Evolutionary conservation across 2,113 vertebrate genomes (phyloP).

Genomic region (Oncorhynchus mykiss): DNA sequence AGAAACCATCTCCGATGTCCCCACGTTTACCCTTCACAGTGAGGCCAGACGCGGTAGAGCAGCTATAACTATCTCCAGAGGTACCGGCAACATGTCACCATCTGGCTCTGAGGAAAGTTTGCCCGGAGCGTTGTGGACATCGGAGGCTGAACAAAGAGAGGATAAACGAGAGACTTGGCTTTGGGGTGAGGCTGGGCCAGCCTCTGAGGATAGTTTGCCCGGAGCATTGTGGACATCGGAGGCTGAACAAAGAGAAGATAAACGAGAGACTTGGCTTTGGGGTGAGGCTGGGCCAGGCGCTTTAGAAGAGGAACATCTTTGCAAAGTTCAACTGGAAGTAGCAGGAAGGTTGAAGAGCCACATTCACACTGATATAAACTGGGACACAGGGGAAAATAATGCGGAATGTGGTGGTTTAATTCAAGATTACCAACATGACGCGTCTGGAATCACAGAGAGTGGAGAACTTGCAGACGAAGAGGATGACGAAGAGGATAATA

Average conservation of each 20-base stretch:
- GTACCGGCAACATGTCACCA: constrained; percentile 19
- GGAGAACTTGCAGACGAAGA: constrained; percentile 40
- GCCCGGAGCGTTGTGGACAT: constrained; percentile 27
- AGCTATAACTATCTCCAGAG: constrained; percentile 28
- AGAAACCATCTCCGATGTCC: constrained; percentile 1
- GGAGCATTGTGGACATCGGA: constrained; percentile 27
- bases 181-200: constrained; percentile 24
- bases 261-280: constrained; percentile 15
- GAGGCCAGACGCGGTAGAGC: neutral
- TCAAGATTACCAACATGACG: constrained; percentile 27
- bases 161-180: constrained; percentile 11
- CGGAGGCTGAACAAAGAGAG: constrained; percentile 19
- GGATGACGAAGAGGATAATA: constrained; percentile 27
- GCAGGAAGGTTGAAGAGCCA: neutral
- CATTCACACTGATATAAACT: constrained; percentile 14
- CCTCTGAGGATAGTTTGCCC: constrained; percentile 7
- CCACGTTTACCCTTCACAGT: neutral
- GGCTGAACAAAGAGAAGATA: constrained; percentile 24
- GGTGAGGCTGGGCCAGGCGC: constrained; percentile 14
- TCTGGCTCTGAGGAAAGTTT: constrained; percentile 3
- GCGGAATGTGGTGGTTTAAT: constrained; percentile 55
- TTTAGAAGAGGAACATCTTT: neutral
- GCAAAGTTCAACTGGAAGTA: constrained; percentile 24
- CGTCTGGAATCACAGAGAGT: constrained; percentile 18
- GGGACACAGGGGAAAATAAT: constrained; percentile 44